phyloP scores from a whole-genome alignment of 2,113 vertebrate genomes.

The Noturus placidus region DNA sequence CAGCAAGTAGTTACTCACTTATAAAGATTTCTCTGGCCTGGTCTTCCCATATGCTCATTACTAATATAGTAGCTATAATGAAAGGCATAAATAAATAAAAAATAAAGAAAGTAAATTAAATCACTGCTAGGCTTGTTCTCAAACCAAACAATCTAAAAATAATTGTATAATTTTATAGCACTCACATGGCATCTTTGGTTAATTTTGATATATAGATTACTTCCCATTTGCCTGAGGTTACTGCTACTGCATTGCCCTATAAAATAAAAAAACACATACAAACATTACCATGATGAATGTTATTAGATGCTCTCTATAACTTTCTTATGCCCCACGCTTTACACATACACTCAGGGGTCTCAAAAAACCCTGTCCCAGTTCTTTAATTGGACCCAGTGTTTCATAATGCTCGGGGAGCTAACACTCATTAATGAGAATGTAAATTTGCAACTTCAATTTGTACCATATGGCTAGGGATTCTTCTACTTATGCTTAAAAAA shows the following conservation, averaged over 20 bases:
- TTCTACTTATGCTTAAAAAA: slow-evolving; percentile 4
- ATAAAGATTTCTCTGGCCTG: slow-evolving; percentile 89
- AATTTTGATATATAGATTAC: slow-evolving; percentile 91
- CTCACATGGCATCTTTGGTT: slow-evolving; percentile 89
- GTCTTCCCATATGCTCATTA: slow-evolving; percentile 78
- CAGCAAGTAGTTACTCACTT: slow-evolving; percentile 76
- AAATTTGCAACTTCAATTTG: slow-evolving; percentile 16
- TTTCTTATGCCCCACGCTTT: slow-evolving; percentile 20
- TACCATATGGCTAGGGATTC: slow-evolving; percentile 4
- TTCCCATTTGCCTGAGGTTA: slow-evolving; percentile 95
- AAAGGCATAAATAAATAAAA: background rate
- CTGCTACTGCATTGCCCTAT: slow-evolving; percentile 81
- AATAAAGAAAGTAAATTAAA: background rate
- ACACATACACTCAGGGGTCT: slow-evolving; percentile 2
- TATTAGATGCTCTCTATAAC: slow-evolving; percentile 5
- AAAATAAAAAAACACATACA: slow-evolving; percentile 34
- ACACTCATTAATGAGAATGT: slow-evolving; percentile 22
- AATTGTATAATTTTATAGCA: slow-evolving; percentile 24
- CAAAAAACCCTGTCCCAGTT: slow-evolving; percentile 16
- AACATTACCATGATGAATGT: slow-evolving; percentile 2
- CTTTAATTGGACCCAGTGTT: slow-evolving; percentile 23
- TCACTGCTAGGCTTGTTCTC: background rate
- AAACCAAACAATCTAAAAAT: slow-evolving; percentile 4
- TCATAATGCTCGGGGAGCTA: slow-evolving; percentile 10
- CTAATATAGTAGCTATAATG: slow-evolving; percentile 89